These are phyloP conservation scores for Propithecus deckenii DNA, from an alignment of 2,797 vertebrate genomes.

Conservation along the genomic window DNA sequence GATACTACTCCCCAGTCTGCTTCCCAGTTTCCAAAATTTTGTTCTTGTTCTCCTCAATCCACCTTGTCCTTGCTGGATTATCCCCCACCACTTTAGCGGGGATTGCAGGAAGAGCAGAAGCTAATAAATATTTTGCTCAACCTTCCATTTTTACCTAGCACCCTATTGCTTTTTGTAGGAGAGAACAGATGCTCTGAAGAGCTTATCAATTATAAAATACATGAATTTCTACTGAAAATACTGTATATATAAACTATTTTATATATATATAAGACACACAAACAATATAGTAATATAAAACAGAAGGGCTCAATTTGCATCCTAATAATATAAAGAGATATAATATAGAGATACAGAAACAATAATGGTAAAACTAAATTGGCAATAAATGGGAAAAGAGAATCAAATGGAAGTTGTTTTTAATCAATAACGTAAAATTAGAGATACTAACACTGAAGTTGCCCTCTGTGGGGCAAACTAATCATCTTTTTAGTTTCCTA, in stretches of 20 bases:
- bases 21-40: background rate
- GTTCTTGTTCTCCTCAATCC: background rate
- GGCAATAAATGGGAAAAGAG: background rate
- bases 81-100: background rate
- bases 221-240: slow-evolving; percentile 22
- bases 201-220: background rate
- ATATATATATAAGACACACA: background rate
- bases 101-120: background rate
- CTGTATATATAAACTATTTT: background rate
- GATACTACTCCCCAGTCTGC: background rate
- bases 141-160: background rate
- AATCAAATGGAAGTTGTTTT: slow-evolving; percentile 7
- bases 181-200: slow-evolving; percentile 31
- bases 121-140: background rate
- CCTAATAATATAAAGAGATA: background rate
- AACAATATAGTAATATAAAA: background rate
- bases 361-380: background rate
- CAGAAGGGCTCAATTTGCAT: background rate
- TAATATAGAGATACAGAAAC: background rate
- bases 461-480: background rate
- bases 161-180: background rate
- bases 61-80: background rate
- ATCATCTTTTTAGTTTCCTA: slow-evolving; percentile 2
- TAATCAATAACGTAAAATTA: slow-evolving; percentile 20
- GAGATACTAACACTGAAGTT: slow-evolving; percentile 27